Conservation (phyloP, 1,140 invertebrate species). For the Zaprionus nigranus region DNA sequence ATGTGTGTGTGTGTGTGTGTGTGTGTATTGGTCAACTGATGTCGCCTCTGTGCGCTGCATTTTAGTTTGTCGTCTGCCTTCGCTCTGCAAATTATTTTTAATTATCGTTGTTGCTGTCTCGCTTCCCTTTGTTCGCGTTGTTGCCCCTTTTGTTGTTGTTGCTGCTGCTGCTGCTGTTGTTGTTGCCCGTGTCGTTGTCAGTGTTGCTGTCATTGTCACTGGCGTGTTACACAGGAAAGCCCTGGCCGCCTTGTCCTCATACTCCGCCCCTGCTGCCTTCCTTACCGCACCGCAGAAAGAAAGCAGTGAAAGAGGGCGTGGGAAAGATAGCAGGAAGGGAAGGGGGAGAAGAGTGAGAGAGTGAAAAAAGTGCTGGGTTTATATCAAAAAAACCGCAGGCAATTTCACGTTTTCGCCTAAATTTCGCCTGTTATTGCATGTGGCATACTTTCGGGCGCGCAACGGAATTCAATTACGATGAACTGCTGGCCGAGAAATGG, state of each 20-base stretch:
- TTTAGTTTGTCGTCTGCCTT: constrained; percentile 48
- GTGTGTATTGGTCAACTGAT: constrained; percentile 30
- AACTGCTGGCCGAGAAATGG: constrained; percentile 1
- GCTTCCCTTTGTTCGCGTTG: constrained; percentile 11
- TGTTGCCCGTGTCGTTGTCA: constrained; percentile 42
- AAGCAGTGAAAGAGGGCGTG: not conserved
- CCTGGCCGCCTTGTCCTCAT: constrained; percentile 10
- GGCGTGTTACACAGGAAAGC: constrained; percentile 49
- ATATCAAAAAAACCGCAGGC: constrained; percentile 46
- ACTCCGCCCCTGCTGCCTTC: not conserved
- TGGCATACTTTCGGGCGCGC: constrained; percentile 47
- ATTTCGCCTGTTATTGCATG: constrained; percentile 50
- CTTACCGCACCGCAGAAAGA: constrained; percentile 1
- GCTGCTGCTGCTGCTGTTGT: constrained; percentile 43
- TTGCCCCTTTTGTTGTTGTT: constrained; percentile 12
- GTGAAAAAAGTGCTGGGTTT: constrained; percentile 12
- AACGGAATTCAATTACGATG: constrained; percentile 44
- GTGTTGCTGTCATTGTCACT: constrained; percentile 62
- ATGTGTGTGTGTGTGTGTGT: constrained; percentile 17
- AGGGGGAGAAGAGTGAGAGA: not conserved
- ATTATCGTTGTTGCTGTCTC: constrained; percentile 69
- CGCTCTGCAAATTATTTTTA: constrained; percentile 73
- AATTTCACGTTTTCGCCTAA: constrained; percentile 49
- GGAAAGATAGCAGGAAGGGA: not conserved
- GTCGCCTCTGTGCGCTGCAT: constrained; percentile 30